These are phyloP conservation scores for Erebia palarica DNA, from an alignment of 2,888 invertebrate genomes.

Conservation along the genomic window DNA sequence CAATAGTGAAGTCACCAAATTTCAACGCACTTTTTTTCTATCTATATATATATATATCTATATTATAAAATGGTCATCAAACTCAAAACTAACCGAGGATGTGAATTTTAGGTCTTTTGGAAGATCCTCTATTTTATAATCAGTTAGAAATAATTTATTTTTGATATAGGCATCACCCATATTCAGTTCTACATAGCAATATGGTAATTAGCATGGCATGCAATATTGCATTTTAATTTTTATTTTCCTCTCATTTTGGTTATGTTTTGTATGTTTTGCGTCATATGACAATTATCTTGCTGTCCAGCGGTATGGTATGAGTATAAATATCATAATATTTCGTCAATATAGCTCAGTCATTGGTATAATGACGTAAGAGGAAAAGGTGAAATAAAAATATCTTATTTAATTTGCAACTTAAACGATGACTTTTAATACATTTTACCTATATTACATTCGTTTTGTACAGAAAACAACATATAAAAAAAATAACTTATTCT, in stretches of 20 bases:
- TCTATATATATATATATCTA: no score
- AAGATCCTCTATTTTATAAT: no score
- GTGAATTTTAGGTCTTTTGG: no score
- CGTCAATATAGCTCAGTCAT: background rate
- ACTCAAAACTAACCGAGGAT: no score
- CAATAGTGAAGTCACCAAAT: no score
- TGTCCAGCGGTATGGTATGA: background rate
- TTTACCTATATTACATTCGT: constrained; percentile 76
- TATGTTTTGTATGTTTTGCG: no score
- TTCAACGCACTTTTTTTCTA: no score
- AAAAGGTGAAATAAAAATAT: constrained; percentile 62
- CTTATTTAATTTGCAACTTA: constrained; percentile 71
- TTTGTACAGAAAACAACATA: constrained; percentile 77
- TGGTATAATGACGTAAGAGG: background rate
- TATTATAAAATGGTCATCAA: no score
- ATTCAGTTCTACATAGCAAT: no score
- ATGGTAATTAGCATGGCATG: background rate
- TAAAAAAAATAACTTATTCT: constrained; percentile 54
- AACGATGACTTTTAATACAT: constrained; percentile 81
- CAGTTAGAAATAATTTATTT: no score
- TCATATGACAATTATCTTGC: background rate
- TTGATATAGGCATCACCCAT: no score
- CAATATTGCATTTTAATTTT: background rate
- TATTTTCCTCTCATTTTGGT: background rate
- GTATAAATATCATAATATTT: background rate